phyloP scores from a whole-genome alignment of 2,888 invertebrate genomes.

The Cecidostiba fungosa region DNA sequence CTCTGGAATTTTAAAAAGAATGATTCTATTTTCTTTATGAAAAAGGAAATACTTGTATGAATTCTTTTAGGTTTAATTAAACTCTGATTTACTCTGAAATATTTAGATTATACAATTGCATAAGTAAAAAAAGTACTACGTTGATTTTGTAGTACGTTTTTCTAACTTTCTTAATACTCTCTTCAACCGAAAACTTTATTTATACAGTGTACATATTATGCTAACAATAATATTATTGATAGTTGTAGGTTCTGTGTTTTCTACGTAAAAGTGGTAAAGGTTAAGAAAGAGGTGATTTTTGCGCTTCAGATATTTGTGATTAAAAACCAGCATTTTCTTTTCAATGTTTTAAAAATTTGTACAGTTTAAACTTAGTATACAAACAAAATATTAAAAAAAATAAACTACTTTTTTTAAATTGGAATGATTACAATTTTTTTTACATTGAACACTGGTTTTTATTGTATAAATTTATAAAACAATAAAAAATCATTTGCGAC shows the following conservation, averaged over 20 bases:
- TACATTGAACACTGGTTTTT: not conserved
- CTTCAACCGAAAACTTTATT: constrained; percentile 51
- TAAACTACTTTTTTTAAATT: not conserved
- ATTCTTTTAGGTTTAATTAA: constrained; percentile 8
- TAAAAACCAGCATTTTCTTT: constrained; percentile 51
- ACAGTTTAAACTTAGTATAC: constrained; percentile 29
- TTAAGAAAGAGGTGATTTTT: constrained; percentile 45
- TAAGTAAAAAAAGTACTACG: constrained; percentile 34
- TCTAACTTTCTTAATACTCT: constrained; percentile 59
- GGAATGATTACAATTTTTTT: not conserved
- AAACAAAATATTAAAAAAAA: not conserved
- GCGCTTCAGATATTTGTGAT: constrained; percentile 50
- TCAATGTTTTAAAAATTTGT: constrained; percentile 33
- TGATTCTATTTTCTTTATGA: not conserved
- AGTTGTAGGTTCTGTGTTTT: constrained; percentile 53
- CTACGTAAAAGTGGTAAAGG: constrained; percentile 47
- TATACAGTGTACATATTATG: constrained; percentile 51
- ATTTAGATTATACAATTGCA: constrained; percentile 47
- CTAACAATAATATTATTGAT: constrained; percentile 45
- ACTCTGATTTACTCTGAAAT: constrained; percentile 34
- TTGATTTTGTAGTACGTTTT: constrained; percentile 42
- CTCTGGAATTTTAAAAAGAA: constrained; percentile 1
- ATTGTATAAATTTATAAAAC: constrained; percentile 49
- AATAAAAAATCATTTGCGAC: constrained; percentile 35
- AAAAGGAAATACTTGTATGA: not conserved